Base-by-base conservation (phyloP, 2,888 invertebrate genomes). In the Seira sanloemensis region DNA sequence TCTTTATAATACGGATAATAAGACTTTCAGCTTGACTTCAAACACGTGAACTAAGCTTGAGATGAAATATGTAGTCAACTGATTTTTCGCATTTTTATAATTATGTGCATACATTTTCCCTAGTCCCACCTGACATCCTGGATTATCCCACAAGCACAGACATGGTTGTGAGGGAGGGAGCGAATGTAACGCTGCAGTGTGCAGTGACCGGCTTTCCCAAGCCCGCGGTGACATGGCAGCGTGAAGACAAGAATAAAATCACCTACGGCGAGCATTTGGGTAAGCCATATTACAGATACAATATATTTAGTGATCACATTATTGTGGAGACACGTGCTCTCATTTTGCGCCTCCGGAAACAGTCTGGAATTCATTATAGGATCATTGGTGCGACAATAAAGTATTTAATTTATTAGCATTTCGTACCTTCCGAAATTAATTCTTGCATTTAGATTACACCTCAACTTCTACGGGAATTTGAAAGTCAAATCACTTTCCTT, bases 131-230 rank as follows among this genome's bases (percentile, higher is more conserved):
- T 25, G 94, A 95, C 90, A 97, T 98, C 89, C 94, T 97, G 82
- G 96, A 96, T 91, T 95, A 95, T 90, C 96, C 97, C 92, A 97
- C 97, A 21, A 97, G 97, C 90, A 95, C 96, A 69, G 97, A 98
- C 90, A 96, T 97, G 94, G 96, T 97, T 26, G 97, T 97, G 2
- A 93, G 97, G 19, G 97, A 97, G 92, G 95, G 96, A 16, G 95
- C 95, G 74, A 97, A 97, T 91, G 96, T 97, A 73, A 96, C 96
- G 37, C 93, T 97, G 76, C 93, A 94, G 19, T 98, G 97, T 91
- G 96, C 96, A 16, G 97, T 97, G 0, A 95, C 95, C 76, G 97
- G 97, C 2, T 95, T 96, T 19, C 97, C 97, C 0, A 92, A 94
- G 74, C 97, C 98, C 0, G 94, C 93, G 16, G 96, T 88, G 7